Evolutionary conservation across 2,113 vertebrate species (phyloP).

Genomic region (Zosterops lateralis): DNA sequence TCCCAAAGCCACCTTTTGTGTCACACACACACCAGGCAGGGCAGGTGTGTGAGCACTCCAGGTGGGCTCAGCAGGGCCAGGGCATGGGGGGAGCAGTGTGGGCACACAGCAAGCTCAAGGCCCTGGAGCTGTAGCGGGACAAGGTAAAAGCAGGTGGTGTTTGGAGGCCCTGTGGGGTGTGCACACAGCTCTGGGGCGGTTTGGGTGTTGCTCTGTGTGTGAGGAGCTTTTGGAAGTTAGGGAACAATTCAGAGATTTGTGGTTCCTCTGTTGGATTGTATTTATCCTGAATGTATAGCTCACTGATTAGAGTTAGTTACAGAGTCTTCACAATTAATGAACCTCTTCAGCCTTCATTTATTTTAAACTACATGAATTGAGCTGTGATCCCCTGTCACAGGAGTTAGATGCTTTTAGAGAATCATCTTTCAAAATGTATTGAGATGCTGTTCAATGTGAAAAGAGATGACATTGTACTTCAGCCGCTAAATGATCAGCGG

Average conservation of each 20-base stretch:
- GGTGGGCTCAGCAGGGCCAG: not conserved
- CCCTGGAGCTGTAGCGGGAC: not conserved
- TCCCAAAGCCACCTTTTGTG: not conserved
- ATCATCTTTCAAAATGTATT: not conserved
- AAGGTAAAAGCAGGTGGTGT: fast-evolving
- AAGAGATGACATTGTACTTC: not conserved
- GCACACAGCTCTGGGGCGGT: not conserved
- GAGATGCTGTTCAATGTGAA: not conserved
- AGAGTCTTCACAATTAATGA: not conserved
- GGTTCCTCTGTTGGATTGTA: not conserved
- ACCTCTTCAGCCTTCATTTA: not conserved
- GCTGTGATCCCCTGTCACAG: fast-evolving
- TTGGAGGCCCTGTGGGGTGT: too few species aligned
- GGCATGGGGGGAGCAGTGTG: fast-evolving
- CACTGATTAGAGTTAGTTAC: not conserved
- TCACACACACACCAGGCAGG: not conserved
- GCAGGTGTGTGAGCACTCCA: not conserved
- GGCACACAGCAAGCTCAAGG: fast-evolving
- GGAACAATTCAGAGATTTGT: not conserved
- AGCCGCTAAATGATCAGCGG: not conserved
- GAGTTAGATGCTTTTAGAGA: not conserved
- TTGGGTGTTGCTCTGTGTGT: not conserved
- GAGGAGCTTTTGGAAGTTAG: not conserved
- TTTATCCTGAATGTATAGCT: not conserved
- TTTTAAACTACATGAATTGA: not conserved